A percentile compares a stretch with the other conserved stretches of the same genome.
Conservation (phyloP, 2,888 invertebrate species). For the Beris morrisii region DNA sequence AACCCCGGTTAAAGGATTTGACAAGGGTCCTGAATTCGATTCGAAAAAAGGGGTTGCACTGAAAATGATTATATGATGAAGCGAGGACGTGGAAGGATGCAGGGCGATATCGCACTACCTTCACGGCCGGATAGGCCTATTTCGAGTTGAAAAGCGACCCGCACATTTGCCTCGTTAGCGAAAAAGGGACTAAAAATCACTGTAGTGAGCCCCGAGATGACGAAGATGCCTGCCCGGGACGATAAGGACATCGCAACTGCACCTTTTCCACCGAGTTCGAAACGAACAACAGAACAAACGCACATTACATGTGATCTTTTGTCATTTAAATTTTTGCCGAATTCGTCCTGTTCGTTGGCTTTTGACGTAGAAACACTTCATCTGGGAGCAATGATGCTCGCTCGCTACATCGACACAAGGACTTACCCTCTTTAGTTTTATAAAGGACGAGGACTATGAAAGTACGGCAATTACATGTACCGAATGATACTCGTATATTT, state of each 20-base stretch:
- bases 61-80: constrained; percentile 39
- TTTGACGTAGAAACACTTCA: constrained; percentile 37
- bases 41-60: constrained; percentile 14
- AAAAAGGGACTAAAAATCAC: constrained; percentile 1
- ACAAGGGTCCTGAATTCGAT: constrained; percentile 8
- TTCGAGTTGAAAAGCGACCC: constrained; percentile 8
- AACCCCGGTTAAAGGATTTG: constrained; percentile 1
- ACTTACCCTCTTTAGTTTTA: constrained; percentile 4
- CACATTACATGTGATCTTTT: constrained; percentile 26
- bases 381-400: constrained; percentile 18
- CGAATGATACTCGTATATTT: neutral
- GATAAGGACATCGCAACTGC: neutral
- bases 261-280: constrained; percentile 17
- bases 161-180: constrained; percentile 23
- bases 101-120: constrained; percentile 5
- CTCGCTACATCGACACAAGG: constrained; percentile 21
- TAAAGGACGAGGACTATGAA: neutral
- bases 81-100: constrained; percentile 24
- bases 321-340: constrained; percentile 36
- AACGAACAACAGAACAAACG: constrained; percentile 13
- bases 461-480: constrained; percentile 13
- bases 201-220: neutral
- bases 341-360: constrained; percentile 20
- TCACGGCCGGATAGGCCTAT: neutral
- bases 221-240: no score